A percentile compares a stretch with the other conserved stretches of the same genome.
These are phyloP conservation scores for Drosophila nigritarsus DNA, from an alignment of 2,888 invertebrate genomes.

Conservation along the genomic window DNA sequence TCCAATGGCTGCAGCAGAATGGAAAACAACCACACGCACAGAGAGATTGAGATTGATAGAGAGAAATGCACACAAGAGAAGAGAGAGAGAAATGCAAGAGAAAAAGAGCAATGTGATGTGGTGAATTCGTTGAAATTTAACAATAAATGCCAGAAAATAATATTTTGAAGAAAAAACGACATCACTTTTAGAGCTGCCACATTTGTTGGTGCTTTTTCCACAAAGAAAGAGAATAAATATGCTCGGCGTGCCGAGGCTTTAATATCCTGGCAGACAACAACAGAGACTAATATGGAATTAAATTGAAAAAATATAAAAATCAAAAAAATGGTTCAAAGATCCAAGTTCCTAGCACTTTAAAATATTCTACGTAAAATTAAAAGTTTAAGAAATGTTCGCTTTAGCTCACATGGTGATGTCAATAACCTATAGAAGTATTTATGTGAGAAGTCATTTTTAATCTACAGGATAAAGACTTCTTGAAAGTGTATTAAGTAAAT, in stretches of 20 bases:
- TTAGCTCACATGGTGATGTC: too few species aligned
- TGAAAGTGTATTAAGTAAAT: not conserved
- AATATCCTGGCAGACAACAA: constrained; percentile 27
- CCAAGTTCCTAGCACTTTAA: not conserved
- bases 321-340: not conserved
- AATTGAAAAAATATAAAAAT: not conserved
- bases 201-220: constrained; percentile 5
- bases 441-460: not conserved
- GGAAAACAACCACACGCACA: constrained; percentile 63
- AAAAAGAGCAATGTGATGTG: constrained; percentile 53
- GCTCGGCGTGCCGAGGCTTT: constrained; percentile 12
- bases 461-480: not conserved
- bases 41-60: constrained; percentile 29
- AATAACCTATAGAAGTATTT: too few species aligned
- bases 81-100: constrained; percentile 41
- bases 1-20: constrained; percentile 88
- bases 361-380: not conserved
- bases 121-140: constrained; percentile 40
- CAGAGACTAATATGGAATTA: not conserved
- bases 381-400: too few species aligned
- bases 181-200: not conserved
- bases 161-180: not conserved
- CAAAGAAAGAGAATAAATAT: constrained; percentile 13
- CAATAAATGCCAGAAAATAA: constrained; percentile 28
- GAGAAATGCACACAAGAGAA: constrained; percentile 44